Evolutionary conservation across 2,888 invertebrate genomes (phyloP), one percentile per base, ranked within the genome.

Genomic region (Deilephila elpenor): DNA sequence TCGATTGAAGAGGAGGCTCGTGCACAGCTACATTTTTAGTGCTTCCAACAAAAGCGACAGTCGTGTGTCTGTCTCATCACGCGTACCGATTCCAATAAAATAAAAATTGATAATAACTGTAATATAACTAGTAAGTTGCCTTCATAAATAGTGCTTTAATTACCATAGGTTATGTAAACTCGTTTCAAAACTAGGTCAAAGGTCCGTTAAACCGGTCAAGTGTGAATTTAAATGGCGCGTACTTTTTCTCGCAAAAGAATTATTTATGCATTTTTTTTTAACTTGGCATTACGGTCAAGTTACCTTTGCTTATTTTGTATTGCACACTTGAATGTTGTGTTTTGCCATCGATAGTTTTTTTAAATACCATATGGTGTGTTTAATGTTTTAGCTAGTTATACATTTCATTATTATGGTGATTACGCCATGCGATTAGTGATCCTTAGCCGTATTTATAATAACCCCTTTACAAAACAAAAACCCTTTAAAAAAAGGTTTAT

Each of bases 141-240:
- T 64, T 56, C n/a, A n/a, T n/a, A n/a, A 37, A 20, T 67, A 14
- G 5, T 62, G 34, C 19, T 62, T 44, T 56, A 17, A n/a, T 14
- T 7, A 7, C n/a, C n/a, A 44, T 67, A 5, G 17, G 25, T 51
- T 51, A 67, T 51, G 51, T 51, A 67, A 67, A 20, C 0, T 19
- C 14, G 44, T 51, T 25, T 44, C 6, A 25, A n/a, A 64, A 67
- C 17, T 17, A 51, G 67, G 67, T 51, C 51, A 67, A 67, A 67
- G 67, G 44, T 67, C 17, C 51, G 3, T 62, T 37, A 62, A 62
- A 34, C 34, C 19, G 62, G 62, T 37, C 34, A 62, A 11, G 44
- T 44, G 44, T 44, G 44, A 44, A 44, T 44, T 44, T 44, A 44
- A 44, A 44, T 44, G 44, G 44, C 44, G 44, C 14, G 11, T 44